phyloP scores from a whole-genome alignment of 2,888 invertebrate genomes.

The Periphyllus acericola region DNA sequence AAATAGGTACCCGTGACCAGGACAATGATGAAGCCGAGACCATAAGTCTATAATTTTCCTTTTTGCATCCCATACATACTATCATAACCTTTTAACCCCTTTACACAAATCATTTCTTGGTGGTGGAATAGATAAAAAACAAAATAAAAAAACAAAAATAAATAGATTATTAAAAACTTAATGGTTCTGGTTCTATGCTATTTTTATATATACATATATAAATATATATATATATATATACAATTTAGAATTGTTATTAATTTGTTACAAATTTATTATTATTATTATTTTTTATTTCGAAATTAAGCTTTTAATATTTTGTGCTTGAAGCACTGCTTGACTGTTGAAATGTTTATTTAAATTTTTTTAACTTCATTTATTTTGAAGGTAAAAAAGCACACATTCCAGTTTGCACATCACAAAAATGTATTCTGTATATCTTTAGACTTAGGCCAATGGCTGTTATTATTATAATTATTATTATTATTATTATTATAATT shows the following conservation, averaged over 20 bases:
- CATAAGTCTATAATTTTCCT: constrained; percentile 54
- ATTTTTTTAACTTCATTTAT: constrained; percentile 3
- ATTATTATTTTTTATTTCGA: constrained; percentile 55
- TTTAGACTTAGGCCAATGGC: constrained; percentile 60
- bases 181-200: constrained; percentile 43
- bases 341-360: constrained; percentile 51
- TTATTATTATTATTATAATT: constrained; percentile 33
- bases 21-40: constrained; percentile 59
- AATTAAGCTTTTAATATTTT: constrained; percentile 52
- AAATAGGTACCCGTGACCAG: constrained; percentile 71
- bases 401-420: constrained; percentile 58
- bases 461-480: constrained; percentile 57
- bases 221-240: constrained; percentile 21
- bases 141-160: constrained; percentile 13
- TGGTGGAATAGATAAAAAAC: constrained; percentile 48
- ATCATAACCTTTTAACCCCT: constrained; percentile 56
- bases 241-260: constrained; percentile 44
- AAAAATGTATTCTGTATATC: constrained; percentile 53
- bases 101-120: constrained; percentile 58
- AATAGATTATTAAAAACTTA: constrained; percentile 21
- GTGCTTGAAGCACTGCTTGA: constrained; percentile 59
- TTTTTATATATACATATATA: constrained; percentile 19
- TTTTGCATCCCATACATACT: constrained; percentile 58
- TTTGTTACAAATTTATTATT: constrained; percentile 58
- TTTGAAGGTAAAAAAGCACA: constrained; percentile 16